Conservation (phyloP, 2,888 invertebrate genomes). For the Psylliodes chrysocephalus region DNA sequence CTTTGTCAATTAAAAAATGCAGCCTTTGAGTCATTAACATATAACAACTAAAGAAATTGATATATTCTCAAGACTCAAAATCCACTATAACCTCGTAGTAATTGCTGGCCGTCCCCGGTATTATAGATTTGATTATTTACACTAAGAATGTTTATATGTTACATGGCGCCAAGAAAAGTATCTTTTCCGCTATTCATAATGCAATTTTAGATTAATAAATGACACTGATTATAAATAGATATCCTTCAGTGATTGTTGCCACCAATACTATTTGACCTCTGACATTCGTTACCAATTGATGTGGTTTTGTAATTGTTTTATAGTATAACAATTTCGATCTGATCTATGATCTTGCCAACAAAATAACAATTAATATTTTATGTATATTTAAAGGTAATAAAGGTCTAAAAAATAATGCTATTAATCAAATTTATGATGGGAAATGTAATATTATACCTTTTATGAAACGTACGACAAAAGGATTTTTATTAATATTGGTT, state of each 20-base stretch:
- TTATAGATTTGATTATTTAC: constrained; percentile 10
- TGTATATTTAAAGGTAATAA: not conserved
- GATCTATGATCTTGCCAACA: not conserved
- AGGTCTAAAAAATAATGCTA: too few relatives aligned
- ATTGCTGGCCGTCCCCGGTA: constrained; percentile 24
- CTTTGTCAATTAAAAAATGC: too few relatives aligned
- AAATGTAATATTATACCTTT: too few relatives aligned
- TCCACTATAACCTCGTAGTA: too few relatives aligned
- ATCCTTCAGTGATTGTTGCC: constrained; percentile 31
- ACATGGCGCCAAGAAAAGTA: constrained; percentile 33
- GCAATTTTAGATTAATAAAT: constrained; percentile 33
- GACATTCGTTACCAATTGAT: constrained; percentile 18
- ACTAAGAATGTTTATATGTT: constrained; percentile 31
- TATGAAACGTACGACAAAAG: too few relatives aligned
- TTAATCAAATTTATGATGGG: too few relatives aligned
- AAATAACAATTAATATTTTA: not conserved
- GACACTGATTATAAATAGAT: constrained; percentile 34
- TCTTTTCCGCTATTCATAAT: constrained; percentile 41
- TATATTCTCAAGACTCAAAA: too few relatives aligned
- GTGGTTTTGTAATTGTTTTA: constrained; percentile 21
- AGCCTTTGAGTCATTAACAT: too few relatives aligned
- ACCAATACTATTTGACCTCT: constrained; percentile 34
- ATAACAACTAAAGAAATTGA: too few relatives aligned
- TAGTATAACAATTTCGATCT: not conserved
- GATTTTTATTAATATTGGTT: too few relatives aligned